These are phyloP conservation scores for Oedothorax gibbosus DNA, from an alignment of 1,140 invertebrate genomes.

Conservation along the genomic window DNA sequence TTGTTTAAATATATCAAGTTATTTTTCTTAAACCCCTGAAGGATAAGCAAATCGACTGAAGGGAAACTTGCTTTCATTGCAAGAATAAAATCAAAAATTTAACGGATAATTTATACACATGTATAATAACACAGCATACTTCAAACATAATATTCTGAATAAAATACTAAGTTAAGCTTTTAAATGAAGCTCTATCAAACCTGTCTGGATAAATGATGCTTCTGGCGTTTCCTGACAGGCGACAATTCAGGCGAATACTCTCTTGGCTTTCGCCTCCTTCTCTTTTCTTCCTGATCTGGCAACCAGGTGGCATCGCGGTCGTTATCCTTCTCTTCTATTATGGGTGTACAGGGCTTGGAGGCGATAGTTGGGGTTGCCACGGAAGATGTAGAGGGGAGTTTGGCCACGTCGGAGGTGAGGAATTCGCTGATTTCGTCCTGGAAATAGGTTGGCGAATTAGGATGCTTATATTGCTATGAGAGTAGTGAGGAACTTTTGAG, in stretches of 20 bases:
- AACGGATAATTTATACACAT: no score
- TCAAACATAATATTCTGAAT: no score
- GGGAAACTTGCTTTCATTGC: no score
- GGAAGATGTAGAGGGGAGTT: conserved; percentile 31
- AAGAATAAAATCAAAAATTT: no score
- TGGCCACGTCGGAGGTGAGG: conserved; percentile 20
- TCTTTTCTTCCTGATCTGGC: conserved; percentile 33
- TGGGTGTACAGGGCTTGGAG: conserved; percentile 30
- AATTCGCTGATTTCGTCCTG: conserved; percentile 58
- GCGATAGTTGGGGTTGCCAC: neutral
- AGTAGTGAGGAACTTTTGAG: no score
- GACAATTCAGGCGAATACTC: conserved; percentile 49
- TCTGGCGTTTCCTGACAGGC: conserved; percentile 18
- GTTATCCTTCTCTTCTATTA: conserved; percentile 16
- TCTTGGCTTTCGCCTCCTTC: conserved; percentile 28
- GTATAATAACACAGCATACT: no score
- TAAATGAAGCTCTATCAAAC: neutral
- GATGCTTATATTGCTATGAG: no score
- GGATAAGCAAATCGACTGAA: no score
- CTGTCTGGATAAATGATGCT: conserved; percentile 30
- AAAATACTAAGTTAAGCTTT: no score
- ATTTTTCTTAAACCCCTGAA: no score
- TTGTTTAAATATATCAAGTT: no score
- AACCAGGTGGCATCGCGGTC: neutral
- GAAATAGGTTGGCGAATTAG: neutral